Evolutionary conservation across 2,113 vertebrate species (phyloP), one percentile per base, ranked within the genome.

Genomic region (Neolamprologus sp.): DNA sequence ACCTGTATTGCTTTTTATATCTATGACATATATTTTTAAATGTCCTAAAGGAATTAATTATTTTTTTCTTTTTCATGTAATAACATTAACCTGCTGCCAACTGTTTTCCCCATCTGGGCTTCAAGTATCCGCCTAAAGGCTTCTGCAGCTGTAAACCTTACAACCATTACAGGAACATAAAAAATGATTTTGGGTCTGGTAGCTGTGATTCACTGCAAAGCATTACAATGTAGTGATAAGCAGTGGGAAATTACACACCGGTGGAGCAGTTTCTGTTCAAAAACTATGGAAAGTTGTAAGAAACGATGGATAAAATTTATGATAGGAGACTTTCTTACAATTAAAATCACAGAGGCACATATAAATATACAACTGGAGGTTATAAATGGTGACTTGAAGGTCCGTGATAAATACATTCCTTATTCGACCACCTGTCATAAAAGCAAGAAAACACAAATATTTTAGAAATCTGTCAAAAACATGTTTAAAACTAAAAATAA

Each of bases 401-500:
- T 71, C 7, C 0, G 35, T 19, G 57, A 60, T 60, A 33, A 33
- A 60, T 60, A 19, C 1, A 19, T 60, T 60, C 1, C 57, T 60
- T 68, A 40, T 65, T 65, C 1, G 4, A 37, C 0, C 33, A 13
- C 6, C 31, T n/a, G 60, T 37, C 7, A 0, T 68, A 68, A 68
- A 65, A 68, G 63, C 33, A 68, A 13, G 33, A 68, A 68, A 68
- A 65, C 0, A 65, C 19, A 65, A 65, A 65, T 37, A 37, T 13
- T 37, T 65, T 65, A 5, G 1, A 1, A 68, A 68, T 37, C 60
- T 68, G 60, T 37, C 33, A 68, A 68, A 68, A 37, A 37, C 10
- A 1, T 21, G 0, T 68, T 40, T 40, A 68, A 68, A 40, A 8
- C 33, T 40, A 37, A 40, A 57, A 21, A 0, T 1, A 0, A 37